Percentiles rank a stretch among this genome's conserved stretches.
Conservation (phyloP, 2,888 invertebrate species). For the Myathropa florea region DNA sequence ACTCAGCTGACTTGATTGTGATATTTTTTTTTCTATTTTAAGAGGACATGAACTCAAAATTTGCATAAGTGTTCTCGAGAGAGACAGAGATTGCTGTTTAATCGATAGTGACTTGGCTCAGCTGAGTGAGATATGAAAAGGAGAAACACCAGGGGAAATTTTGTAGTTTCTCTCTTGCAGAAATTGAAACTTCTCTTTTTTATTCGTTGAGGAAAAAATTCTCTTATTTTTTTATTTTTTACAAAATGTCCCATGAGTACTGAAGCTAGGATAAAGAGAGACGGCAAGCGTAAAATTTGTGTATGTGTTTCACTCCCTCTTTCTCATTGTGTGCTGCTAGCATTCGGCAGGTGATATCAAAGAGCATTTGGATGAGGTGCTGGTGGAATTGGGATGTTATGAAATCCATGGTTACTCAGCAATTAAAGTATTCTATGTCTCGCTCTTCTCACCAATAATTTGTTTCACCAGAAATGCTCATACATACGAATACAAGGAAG, state of each 20-base stretch:
- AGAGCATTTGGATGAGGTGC: neutral
- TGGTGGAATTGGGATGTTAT: slow-evolving; percentile 1
- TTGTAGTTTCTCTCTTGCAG: neutral
- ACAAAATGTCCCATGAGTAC: neutral
- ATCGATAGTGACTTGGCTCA: neutral
- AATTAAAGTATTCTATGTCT: slow-evolving; percentile 30
- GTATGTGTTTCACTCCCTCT: too few relatives aligned
- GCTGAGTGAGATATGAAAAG: neutral
- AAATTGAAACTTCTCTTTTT: neutral
- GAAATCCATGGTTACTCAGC: neutral
- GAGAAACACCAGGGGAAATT: neutral
- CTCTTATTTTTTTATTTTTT: slow-evolving; percentile 15
- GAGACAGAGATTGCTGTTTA: neutral
- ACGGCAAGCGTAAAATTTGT: neutral
- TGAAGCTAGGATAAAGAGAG: neutral
- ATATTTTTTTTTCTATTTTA: slow-evolving; percentile 6
- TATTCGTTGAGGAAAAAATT: neutral
- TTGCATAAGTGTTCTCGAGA: slow-evolving; percentile 7
- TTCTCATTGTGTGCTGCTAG: too few relatives aligned
- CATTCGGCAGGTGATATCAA: neutral
- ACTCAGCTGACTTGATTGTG: slow-evolving; percentile 22
- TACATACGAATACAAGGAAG: neutral
- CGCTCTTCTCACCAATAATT: neutral
- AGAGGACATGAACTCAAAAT: slow-evolving; percentile 36
- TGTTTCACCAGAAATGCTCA: slow-evolving; percentile 1